These are phyloP conservation scores for Protobothrops flavoviridis DNA, from an alignment of 2,113 vertebrate genomes.

Conservation along the genomic window DNA sequence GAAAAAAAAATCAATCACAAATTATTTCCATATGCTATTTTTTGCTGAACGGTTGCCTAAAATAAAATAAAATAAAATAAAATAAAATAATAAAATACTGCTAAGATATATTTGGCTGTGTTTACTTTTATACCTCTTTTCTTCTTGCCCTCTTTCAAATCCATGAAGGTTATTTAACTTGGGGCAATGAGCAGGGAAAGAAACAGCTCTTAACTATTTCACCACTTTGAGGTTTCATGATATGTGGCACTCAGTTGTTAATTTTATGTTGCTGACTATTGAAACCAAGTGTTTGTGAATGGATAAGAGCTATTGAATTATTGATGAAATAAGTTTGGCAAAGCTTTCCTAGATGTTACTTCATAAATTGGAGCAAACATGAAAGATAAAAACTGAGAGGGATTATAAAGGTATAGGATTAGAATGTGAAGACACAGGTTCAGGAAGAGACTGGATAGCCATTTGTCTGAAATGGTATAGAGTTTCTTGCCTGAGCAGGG, in stretches of 20 bases:
- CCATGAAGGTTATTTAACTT: background rate
- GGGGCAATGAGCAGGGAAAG: background rate
- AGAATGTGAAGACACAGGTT: too few relatives aligned
- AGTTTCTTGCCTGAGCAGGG: too few relatives aligned
- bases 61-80: conserved; percentile 8
- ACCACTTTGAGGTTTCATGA: background rate
- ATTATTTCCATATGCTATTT: conserved; percentile 62
- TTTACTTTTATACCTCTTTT: conserved; percentile 29
- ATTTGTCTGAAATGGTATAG: too few relatives aligned
- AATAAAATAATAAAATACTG: background rate
- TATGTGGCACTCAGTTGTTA: conserved; percentile 9
- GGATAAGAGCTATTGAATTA: conserved; percentile 3
- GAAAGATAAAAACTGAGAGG: background rate
- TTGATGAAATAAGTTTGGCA: background rate
- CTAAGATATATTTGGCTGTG: conserved; percentile 44
- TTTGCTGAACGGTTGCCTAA: conserved; percentile 53
- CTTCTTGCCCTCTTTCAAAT: conserved; percentile 28
- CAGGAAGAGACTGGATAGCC: too few relatives aligned
- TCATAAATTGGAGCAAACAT: background rate
- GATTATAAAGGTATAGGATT: background rate
- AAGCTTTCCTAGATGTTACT: background rate
- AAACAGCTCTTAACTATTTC: background rate
- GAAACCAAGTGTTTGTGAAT: background rate
- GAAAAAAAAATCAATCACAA: conserved; percentile 65
- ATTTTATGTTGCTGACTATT: background rate